Percentiles rank a stretch among this genome's conserved stretches.
Evolutionary conservation across 2,113 vertebrate species (phyloP).

Genomic region (Pseudonaja textilis): DNA sequence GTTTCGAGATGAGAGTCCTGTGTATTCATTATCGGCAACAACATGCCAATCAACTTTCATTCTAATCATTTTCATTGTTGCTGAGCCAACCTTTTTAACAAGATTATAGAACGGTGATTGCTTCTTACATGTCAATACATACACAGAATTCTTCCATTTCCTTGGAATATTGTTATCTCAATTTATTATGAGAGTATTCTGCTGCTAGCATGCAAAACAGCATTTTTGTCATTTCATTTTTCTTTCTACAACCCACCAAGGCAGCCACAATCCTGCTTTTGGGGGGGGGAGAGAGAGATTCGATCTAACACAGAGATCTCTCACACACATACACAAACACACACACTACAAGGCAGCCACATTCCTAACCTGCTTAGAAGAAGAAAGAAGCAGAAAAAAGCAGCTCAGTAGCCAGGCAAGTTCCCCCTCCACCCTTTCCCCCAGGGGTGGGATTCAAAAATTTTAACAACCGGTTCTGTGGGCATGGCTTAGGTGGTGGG

Average conservation of each 20-base stretch:
- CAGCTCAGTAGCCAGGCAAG: no score
- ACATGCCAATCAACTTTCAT: background rate
- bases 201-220: background rate
- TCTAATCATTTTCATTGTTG: background rate
- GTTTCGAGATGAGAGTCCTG: background rate
- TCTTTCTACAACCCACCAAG: background rate
- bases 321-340: no score
- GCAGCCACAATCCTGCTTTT: no score
- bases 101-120: background rate
- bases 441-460: no score
- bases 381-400: no score
- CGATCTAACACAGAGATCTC: no score
- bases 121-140: background rate
- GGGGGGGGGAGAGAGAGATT: no score
- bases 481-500: no score
- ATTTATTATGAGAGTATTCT: background rate
- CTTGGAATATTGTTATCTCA: conserved; percentile 1
- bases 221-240: background rate
- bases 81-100: conserved; percentile 7
- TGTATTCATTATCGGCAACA: background rate
- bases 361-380: no score
- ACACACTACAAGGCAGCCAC: no score
- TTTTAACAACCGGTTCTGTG: no score
- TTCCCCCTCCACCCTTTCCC: no score
- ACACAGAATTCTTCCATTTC: conserved; percentile 8